Percentiles rank a stretch among this genome's conserved stretches.
Evolutionary conservation across 2,797 vertebrate species (phyloP).

Genomic region (Pangasius larnaudii): DNA sequence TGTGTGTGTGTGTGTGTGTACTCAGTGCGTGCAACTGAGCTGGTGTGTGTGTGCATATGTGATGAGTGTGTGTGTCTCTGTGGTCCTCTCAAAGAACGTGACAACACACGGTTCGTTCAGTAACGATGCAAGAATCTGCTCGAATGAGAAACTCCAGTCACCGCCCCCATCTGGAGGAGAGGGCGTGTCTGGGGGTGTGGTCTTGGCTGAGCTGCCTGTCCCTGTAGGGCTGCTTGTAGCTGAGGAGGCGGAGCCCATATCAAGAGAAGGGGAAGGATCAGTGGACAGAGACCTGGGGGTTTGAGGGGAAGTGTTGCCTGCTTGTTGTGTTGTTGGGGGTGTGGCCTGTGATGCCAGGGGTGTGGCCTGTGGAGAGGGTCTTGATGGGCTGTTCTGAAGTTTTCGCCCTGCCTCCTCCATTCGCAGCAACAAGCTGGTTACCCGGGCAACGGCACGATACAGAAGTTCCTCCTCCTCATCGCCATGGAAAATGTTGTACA

Average conservation of each 20-base stretch:
- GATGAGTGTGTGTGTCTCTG: constrained; percentile 81
- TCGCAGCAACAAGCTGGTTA: constrained; percentile 91
- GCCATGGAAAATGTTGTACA: constrained; percentile 94
- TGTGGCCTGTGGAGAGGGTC: constrained; percentile 18
- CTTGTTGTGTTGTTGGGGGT: constrained; percentile 39
- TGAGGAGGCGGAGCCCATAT: constrained; percentile 47
- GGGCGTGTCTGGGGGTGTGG: constrained; percentile 57
- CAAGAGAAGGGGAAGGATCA: neutral
- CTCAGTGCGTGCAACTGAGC: constrained; percentile 72
- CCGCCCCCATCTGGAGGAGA: constrained; percentile 57
- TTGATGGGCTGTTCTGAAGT: constrained; percentile 75
- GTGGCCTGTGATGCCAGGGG: neutral
- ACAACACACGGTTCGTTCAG: constrained; percentile 92
- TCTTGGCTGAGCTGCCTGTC: constrained; percentile 56
- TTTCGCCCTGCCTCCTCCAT: constrained; percentile 95
- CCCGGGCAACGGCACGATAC: constrained; percentile 89
- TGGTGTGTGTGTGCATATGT: constrained; percentile 82
- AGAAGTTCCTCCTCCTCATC: constrained; percentile 89
- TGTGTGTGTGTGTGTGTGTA: constrained; percentile 9
- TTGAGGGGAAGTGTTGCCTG: constrained; percentile 39
- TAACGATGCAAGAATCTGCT: constrained; percentile 94
- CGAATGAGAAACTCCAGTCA: constrained; percentile 97
- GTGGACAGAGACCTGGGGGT: constrained; percentile 16
- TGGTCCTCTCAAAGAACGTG: constrained; percentile 88
- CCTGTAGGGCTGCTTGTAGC: constrained; percentile 59